Evolutionary conservation across 1,140 invertebrate genomes (phyloP), one percentile per base, ranked within the genome.

Genomic region (Caenorhabditis briggsae): DNA sequence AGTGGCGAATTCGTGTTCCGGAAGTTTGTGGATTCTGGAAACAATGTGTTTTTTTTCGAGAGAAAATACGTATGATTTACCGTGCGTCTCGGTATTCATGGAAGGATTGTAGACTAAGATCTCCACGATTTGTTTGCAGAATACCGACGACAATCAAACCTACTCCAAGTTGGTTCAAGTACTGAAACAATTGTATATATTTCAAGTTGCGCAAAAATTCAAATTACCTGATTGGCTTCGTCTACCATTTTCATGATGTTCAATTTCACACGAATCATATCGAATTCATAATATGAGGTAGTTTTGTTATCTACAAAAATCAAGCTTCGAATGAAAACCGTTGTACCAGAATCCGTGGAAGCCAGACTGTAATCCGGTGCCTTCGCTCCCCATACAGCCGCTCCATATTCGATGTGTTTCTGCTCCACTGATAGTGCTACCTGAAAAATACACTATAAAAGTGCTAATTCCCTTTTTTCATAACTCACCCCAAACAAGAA

Each of bases 91-190:
- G 86, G 70, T 89, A 91, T 50, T 92, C 87, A 88, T 92, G 90
- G n/a, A 91, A 92, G 0, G 90, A 74, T 43, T 92, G 92, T n/a
- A 91, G 86, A 43, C 88, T 87, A 41, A 91, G 84, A 78, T 91
- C 91, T 56, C 86, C 86, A 14, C 90, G 84, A 46, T 88, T 82
- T 33, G 90, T 91, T 61, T 87, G 85, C 56, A 91, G 43, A 53
- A 91, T 91, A 56, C 92, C 90, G 12, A 91, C 89, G 25, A 91
- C 88, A 48, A 89, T 82, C 12, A 91, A 53, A 41, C 89, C 88
- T 14, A 92, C 82, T 53, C 86, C 87, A 25, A 91, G 85, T 90
- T 91, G 90, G 83, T 87, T 88, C 83, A 91, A 91, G 82, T 91
- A 91, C 91, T 91, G 82, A 84, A 91, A 83, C 18, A 41, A 82